Conservation (phyloP, 1,140 invertebrate genomes). For the Chrysopa pallens region DNA sequence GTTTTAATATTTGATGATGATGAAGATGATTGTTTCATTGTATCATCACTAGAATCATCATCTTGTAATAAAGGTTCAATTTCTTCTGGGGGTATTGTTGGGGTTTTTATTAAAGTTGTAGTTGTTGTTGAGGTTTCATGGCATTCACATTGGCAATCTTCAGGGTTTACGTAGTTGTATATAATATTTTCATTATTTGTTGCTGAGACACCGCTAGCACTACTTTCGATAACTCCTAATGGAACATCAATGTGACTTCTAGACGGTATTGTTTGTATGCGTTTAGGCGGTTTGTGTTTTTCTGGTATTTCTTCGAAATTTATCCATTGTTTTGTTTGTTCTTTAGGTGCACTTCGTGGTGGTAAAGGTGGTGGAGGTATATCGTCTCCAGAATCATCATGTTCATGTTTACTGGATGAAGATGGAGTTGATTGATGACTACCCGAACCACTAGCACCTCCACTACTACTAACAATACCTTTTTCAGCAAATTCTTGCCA, state of each 20-base stretch:
- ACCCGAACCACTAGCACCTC: constrained; percentile 7
- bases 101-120: background rate
- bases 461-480: constrained; percentile 20
- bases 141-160: constrained; percentile 68
- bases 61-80: background rate
- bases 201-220: constrained; percentile 4
- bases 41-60: background rate
- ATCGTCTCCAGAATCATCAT: constrained; percentile 4
- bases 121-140: constrained; percentile 32
- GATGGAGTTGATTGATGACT: constrained; percentile 4
- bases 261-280: constrained; percentile 57
- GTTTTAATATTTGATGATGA: background rate
- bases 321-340: constrained; percentile 46
- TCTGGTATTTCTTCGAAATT: constrained; percentile 74
- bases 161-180: constrained; percentile 64
- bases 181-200: constrained; percentile 23
- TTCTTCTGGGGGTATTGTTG: background rate
- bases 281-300: constrained; percentile 52
- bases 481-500: constrained; percentile 45
- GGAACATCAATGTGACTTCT: constrained; percentile 18
- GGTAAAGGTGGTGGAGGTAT: constrained; percentile 27
- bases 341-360: constrained; percentile 25
- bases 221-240: constrained; percentile 1
- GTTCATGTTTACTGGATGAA: constrained; percentile 1
- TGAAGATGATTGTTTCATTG: background rate